phyloP scores from a whole-genome alignment of 2,888 invertebrate species.

The Orchesella flavescens region DNA sequence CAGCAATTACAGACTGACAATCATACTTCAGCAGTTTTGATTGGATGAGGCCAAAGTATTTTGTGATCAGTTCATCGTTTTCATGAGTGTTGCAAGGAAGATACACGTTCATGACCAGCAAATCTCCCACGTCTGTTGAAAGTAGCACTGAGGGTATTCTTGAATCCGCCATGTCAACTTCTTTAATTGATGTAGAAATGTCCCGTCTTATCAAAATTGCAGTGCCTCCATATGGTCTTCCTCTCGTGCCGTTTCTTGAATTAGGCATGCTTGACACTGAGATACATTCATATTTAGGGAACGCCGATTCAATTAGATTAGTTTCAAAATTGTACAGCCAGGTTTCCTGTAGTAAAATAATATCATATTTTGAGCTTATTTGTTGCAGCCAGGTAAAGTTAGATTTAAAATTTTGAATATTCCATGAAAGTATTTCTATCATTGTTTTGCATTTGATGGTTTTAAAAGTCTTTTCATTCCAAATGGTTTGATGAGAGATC shows the following conservation, averaged over 20 bases:
- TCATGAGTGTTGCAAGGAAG: not conserved
- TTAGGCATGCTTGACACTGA: not conserved
- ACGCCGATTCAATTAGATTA: not conserved
- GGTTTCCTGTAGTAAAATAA: constrained; percentile 32
- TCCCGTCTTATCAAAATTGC: constrained; percentile 10
- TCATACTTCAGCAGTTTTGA: not conserved
- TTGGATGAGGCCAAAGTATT: not conserved
- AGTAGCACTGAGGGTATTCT: not conserved
- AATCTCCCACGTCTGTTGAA: not conserved
- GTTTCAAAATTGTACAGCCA: constrained; percentile 27
- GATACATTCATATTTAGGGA: not conserved
- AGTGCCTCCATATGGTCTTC: constrained; percentile 31
- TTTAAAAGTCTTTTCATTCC: not conserved
- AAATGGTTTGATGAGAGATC: constrained; percentile 8
- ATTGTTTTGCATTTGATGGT: not conserved
- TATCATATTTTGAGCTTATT: not conserved
- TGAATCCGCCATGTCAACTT: not conserved
- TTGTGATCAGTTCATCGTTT: not conserved
- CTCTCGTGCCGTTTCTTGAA: not conserved
- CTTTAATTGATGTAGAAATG: not conserved
- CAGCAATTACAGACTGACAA: constrained; percentile 4
- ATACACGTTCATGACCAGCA: constrained; percentile 30
- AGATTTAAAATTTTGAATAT: constrained; percentile 17
- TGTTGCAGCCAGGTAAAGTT: not conserved
- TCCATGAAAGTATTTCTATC: not conserved